Percentiles rank a stretch among this genome's conserved stretches.
Evolutionary conservation across 2,797 vertebrate genomes (phyloP).

Genomic region (Argyrosomus regius): DNA sequence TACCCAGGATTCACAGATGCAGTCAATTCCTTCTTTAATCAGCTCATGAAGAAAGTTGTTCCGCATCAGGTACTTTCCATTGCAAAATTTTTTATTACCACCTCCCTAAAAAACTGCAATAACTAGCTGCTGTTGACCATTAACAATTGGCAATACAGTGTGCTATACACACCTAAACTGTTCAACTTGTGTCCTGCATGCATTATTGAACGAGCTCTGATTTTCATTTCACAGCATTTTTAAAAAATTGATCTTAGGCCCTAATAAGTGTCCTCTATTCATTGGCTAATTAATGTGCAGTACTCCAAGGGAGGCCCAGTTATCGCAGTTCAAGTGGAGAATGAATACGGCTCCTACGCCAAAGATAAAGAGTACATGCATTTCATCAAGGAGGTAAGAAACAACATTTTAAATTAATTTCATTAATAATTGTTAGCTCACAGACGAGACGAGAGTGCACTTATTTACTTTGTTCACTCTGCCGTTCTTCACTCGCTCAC

Average conservation of each 20-base stretch:
- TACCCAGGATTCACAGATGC: constrained; percentile 87
- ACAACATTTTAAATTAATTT: background rate
- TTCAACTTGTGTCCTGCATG: constrained; percentile 19
- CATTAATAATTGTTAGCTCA: background rate
- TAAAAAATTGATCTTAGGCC: constrained; percentile 18
- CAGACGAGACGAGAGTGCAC: background rate
- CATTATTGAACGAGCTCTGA: constrained; percentile 21
- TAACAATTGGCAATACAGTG: background rate
- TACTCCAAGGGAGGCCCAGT: constrained; percentile 89
- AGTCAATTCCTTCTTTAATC: constrained; percentile 89
- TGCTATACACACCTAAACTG: background rate
- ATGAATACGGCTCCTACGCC: constrained; percentile 93
- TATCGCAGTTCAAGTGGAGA: constrained; percentile 95
- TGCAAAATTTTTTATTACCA: background rate
- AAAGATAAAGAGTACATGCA: constrained; percentile 89
- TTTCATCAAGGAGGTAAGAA: constrained; percentile 89
- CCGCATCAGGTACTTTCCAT: constrained; percentile 86
- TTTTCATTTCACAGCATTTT: constrained; percentile 47
- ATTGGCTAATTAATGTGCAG: constrained; percentile 58
- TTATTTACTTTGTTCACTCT: background rate
- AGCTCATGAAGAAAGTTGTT: constrained; percentile 83
- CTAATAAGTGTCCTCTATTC: constrained; percentile 52
- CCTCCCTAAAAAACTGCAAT: background rate
- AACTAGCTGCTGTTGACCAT: constrained; percentile 4
- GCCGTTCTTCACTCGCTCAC: background rate